These are phyloP conservation scores for Philopotamus ludificatus DNA, from an alignment of 1,140 invertebrate genomes.

Conservation along the genomic window DNA sequence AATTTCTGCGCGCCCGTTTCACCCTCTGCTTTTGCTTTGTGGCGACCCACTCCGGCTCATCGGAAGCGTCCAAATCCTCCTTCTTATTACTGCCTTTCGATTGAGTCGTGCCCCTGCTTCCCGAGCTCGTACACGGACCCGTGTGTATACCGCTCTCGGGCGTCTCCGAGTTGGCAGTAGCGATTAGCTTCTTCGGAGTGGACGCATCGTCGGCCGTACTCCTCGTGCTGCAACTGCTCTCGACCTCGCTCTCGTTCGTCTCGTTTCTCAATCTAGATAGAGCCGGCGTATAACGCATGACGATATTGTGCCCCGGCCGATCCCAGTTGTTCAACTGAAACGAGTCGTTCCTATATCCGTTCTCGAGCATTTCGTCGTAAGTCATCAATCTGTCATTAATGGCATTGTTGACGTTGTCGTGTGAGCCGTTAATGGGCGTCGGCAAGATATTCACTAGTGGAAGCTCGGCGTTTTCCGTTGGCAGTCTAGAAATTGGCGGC, in stretches of 20 bases:
- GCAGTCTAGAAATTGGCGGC: conserved; percentile 44
- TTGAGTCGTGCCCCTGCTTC: conserved; percentile 38
- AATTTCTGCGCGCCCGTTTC: conserved; percentile 57
- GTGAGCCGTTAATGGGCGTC: conserved; percentile 57
- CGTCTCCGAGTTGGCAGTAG: conserved; percentile 26
- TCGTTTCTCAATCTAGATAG: conserved; percentile 52
- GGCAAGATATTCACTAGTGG: conserved; percentile 55
- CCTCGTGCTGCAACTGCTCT: conserved; percentile 53
- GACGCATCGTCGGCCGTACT: conserved; percentile 41
- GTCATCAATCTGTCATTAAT: conserved; percentile 41
- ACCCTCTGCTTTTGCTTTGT: conserved; percentile 55
- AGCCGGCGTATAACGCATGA: conserved; percentile 44
- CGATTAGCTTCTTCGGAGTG: conserved; percentile 38
- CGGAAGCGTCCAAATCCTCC: conserved; percentile 45
- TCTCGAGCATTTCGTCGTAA: background rate
- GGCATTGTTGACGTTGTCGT: conserved; percentile 54
- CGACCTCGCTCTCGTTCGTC: conserved; percentile 53
- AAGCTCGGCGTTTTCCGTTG: conserved; percentile 46
- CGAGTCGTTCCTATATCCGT: conserved; percentile 8
- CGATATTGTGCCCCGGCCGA: conserved; percentile 11
- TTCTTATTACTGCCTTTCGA: conserved; percentile 28
- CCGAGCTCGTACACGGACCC: conserved; percentile 44
- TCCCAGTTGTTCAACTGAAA: conserved; percentile 24
- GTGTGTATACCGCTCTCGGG: conserved; percentile 48
- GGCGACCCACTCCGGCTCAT: conserved; percentile 54